Evolutionary conservation across 2,797 vertebrate species (phyloP).

Genomic region (Harpagifer antarcticus): DNA sequence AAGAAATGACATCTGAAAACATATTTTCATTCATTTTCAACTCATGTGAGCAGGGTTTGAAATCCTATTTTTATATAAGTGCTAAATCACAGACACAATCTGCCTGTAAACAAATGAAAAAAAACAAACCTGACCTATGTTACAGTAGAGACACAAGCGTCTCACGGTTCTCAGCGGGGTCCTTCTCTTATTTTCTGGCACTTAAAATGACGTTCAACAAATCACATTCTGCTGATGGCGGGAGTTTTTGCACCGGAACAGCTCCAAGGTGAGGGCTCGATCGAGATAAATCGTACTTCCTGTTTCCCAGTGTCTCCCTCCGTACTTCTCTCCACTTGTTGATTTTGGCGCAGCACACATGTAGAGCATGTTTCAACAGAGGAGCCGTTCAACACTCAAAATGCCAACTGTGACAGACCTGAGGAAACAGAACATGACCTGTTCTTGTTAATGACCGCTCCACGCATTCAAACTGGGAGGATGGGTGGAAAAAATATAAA

Average conservation of each 20-base stretch:
- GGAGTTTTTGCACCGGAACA: slow-evolving; percentile 50
- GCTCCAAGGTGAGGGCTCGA: slow-evolving; percentile 40
- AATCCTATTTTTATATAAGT: not conserved
- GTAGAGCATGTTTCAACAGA: slow-evolving; percentile 19
- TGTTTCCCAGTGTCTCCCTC: slow-evolving; percentile 28
- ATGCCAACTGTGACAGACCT: slow-evolving; percentile 84
- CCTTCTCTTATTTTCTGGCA: slow-evolving; percentile 8
- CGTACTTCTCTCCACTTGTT: slow-evolving; percentile 40
- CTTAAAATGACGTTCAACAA: slow-evolving; percentile 23
- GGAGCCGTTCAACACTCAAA: slow-evolving; percentile 62
- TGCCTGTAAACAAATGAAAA: not conserved
- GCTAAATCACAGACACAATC: not conserved
- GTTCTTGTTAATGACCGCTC: slow-evolving; percentile 32
- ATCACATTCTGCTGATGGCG: slow-evolving; percentile 51
- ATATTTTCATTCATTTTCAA: slow-evolving; percentile 11
- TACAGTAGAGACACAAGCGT: slow-evolving; percentile 7
- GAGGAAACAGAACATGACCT: slow-evolving; percentile 49
- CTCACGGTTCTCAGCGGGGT: slow-evolving; percentile 11
- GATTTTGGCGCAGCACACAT: slow-evolving; percentile 54
- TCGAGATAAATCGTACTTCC: slow-evolving; percentile 37
- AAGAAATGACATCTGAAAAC: slow-evolving; percentile 9
- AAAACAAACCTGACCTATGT: not conserved
- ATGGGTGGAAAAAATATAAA: slow-evolving; percentile 19
- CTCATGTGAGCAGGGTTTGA: slow-evolving; percentile 10
- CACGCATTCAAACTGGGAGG: not conserved